Percentiles rank a stretch among this genome's conserved stretches.
phyloP scores from a whole-genome alignment of 2,113 vertebrate species.

The Crotalus tigris region DNA sequence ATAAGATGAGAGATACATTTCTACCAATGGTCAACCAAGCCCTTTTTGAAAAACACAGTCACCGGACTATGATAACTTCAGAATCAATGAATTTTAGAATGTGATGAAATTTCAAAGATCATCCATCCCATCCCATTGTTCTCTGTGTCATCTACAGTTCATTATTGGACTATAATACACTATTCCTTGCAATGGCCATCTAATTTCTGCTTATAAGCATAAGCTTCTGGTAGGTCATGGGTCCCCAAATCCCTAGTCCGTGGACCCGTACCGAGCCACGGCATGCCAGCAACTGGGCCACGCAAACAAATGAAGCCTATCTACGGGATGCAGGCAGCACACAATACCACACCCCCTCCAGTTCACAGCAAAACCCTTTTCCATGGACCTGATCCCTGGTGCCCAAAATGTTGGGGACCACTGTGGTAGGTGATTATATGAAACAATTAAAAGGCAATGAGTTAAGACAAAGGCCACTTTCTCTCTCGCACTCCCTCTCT shows the following conservation, averaged over 20 bases:
- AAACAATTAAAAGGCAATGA: background rate
- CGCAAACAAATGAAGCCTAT: too few relatives aligned
- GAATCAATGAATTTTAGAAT: background rate
- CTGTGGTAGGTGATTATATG: background rate
- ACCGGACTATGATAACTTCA: background rate
- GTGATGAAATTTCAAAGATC: background rate
- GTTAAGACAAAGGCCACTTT: background rate
- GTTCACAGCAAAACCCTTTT: too few relatives aligned
- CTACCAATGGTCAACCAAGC: background rate
- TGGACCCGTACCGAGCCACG: too few relatives aligned
- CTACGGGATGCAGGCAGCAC: too few relatives aligned
- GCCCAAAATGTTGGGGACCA: too few relatives aligned
- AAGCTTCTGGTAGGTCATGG: background rate
- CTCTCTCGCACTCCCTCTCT: background rate
- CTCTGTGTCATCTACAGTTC: background rate
- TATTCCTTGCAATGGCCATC: background rate
- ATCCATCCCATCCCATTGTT: background rate
- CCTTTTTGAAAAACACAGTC: background rate
- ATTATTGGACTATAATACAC: background rate
- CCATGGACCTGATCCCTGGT: too few relatives aligned
- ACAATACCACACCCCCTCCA: too few relatives aligned
- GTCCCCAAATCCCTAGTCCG: too few relatives aligned
- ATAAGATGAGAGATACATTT: background rate
- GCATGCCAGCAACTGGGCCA: too few relatives aligned
- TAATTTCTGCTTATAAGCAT: background rate